These are phyloP conservation scores for Tetramorium alpestre DNA, from an alignment of 1,140 invertebrate genomes.

Conservation along the genomic window DNA sequence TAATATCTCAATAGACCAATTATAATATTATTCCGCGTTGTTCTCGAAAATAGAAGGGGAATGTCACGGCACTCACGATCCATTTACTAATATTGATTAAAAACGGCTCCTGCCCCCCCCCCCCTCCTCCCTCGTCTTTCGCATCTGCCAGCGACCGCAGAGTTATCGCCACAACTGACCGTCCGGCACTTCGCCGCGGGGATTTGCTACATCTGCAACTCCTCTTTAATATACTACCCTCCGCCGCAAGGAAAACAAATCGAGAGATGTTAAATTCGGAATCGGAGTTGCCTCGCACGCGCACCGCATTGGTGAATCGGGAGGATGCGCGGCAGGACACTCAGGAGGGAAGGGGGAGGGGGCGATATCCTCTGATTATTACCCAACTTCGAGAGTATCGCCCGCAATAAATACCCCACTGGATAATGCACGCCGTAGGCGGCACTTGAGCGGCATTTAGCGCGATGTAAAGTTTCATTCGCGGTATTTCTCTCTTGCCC, in stretches of 20 bases:
- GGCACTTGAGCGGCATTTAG: neutral
- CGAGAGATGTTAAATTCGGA: neutral
- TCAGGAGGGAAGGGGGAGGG: too few species aligned
- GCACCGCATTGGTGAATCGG: neutral
- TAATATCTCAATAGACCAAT: constrained; percentile 3
- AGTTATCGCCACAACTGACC: neutral
- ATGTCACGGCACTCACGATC: neutral
- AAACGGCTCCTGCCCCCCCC: too few species aligned
- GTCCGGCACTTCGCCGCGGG: neutral
- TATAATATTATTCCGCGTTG: neutral
- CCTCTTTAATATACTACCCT: constrained; percentile 1
- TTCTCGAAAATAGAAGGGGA: neutral
- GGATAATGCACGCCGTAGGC: neutral
- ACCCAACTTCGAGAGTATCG: neutral
- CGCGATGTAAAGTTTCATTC: constrained; percentile 26
- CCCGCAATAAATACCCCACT: neutral
- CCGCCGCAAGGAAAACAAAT: constrained; percentile 14
- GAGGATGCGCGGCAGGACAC: neutral
- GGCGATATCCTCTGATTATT: neutral
- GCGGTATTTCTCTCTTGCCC: neutral
- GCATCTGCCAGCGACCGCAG: neutral
- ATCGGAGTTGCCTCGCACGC: neutral
- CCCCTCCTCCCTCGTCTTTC: neutral
- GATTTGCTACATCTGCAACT: constrained; percentile 35
- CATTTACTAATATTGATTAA: constrained; percentile 21